phyloP scores from a whole-genome alignment of 2,113 vertebrate genomes.

The Paracyprichromis sp. region DNA sequence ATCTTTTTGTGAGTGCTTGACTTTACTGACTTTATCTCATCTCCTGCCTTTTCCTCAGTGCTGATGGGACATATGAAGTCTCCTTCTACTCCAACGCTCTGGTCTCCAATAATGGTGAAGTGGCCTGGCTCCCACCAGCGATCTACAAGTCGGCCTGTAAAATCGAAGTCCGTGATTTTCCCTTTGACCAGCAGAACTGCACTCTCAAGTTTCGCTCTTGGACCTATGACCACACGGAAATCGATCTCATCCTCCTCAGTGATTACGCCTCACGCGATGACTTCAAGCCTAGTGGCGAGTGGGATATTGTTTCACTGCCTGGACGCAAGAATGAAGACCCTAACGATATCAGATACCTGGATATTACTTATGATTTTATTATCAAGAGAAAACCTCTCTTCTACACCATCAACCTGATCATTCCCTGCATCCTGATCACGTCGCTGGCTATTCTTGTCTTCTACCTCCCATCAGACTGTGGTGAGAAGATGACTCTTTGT shows the following conservation, averaged over 20 bases:
- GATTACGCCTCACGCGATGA: constrained; percentile 75
- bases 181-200: constrained; percentile 81
- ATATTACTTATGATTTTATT: constrained; percentile 79
- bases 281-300: constrained; percentile 78
- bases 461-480: constrained; percentile 78
- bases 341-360: constrained; percentile 69
- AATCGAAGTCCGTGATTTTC: constrained; percentile 77
- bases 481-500: constrained; percentile 78
- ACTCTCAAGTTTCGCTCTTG: constrained; percentile 78
- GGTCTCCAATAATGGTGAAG: constrained; percentile 73
- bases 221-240: constrained; percentile 79
- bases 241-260: constrained; percentile 73
- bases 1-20: neutral
- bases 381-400: constrained; percentile 77
- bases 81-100: constrained; percentile 77
- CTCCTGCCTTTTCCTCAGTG: constrained; percentile 42
- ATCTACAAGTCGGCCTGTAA: constrained; percentile 80
- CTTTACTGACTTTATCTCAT: neutral
- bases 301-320: constrained; percentile 77
- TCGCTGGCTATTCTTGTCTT: constrained; percentile 78
- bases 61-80: constrained; percentile 77
- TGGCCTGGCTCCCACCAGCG: constrained; percentile 76
- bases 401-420: constrained; percentile 79
- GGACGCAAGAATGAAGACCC: constrained; percentile 78
- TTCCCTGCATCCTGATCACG: constrained; percentile 77